Evolutionary conservation across 2,797 vertebrate species (phyloP).

Genomic region (Aselliscus stoliczkanus): DNA sequence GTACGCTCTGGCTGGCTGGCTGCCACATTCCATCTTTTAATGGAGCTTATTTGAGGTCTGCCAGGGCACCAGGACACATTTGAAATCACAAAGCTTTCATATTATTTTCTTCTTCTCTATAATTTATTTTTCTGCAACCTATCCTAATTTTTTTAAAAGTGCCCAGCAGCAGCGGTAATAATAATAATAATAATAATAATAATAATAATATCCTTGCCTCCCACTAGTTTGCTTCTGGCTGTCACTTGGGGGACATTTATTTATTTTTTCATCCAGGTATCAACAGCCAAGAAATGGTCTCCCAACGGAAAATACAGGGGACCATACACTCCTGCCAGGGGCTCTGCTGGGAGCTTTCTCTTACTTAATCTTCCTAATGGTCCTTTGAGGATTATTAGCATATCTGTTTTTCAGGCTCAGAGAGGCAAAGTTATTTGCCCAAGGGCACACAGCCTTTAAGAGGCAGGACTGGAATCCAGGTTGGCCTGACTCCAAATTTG

Average conservation of each 20-base stretch:
- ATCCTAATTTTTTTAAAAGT: background rate
- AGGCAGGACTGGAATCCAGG: background rate
- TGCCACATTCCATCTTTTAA: background rate
- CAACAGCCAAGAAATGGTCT: background rate
- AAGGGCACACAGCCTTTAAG: background rate
- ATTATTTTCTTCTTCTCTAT: conserved; percentile 26
- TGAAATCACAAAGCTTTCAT: conserved; percentile 29
- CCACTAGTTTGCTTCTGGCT: background rate
- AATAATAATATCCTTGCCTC: background rate
- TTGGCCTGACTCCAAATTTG: background rate
- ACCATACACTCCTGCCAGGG: fast-evolving
- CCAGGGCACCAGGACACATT: background rate
- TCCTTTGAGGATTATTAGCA: background rate
- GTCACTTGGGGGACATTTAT: background rate
- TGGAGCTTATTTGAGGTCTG: background rate
- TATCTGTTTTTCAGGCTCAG: background rate
- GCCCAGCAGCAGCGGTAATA: background rate
- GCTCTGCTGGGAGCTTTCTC: background rate
- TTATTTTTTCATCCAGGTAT: background rate
- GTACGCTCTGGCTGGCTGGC: fast-evolving
- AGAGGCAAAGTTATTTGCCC: background rate
- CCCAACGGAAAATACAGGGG: fast-evolving
- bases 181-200: background rate
- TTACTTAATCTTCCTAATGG: background rate
- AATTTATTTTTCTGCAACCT: conserved; percentile 38